These are phyloP conservation scores for Pelosia muscerda DNA, from an alignment of 2,888 invertebrate genomes.

Conservation along the genomic window DNA sequence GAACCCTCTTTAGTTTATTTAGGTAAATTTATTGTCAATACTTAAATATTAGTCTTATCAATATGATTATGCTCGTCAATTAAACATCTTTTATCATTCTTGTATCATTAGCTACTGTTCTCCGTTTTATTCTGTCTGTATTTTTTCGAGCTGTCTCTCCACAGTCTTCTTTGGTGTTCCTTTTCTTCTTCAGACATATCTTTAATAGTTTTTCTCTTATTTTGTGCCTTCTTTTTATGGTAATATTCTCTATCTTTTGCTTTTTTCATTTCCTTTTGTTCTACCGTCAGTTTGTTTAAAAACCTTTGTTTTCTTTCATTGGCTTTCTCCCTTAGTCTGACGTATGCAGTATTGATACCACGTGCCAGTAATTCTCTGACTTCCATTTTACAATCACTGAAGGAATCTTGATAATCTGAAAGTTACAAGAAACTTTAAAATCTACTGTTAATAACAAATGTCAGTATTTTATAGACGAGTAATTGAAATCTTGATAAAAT, in stretches of 20 bases:
- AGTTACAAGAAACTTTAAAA: background rate
- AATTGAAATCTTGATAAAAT: background rate
- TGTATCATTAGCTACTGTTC: slow-evolving; percentile 2
- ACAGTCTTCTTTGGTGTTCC: slow-evolving; percentile 9
- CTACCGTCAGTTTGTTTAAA: slow-evolving; percentile 47
- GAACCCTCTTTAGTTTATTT: background rate
- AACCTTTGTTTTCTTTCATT: slow-evolving; percentile 50
- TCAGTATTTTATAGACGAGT: background rate
- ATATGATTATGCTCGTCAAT: background rate
- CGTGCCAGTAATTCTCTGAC: background rate
- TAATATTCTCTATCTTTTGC: slow-evolving; percentile 49
- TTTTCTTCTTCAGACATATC: slow-evolving; percentile 21
- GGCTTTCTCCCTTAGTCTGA: slow-evolving; percentile 43
- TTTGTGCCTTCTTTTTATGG: slow-evolving; percentile 21
- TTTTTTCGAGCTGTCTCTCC: slow-evolving; percentile 15
- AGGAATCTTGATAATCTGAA: slow-evolving; percentile 15
- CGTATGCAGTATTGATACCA: slow-evolving; percentile 30
- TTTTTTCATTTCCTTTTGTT: slow-evolving; percentile 46
- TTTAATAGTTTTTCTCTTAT: slow-evolving; percentile 12
- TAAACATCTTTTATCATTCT: background rate
- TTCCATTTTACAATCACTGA: background rate
- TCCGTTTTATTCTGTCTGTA: slow-evolving; percentile 15
- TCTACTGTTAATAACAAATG: background rate
- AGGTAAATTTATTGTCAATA: background rate
- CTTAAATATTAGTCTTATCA: background rate